These are phyloP conservation scores for Calameuta idolon DNA, from an alignment of 2,888 invertebrate species.

Conservation along the genomic window DNA sequence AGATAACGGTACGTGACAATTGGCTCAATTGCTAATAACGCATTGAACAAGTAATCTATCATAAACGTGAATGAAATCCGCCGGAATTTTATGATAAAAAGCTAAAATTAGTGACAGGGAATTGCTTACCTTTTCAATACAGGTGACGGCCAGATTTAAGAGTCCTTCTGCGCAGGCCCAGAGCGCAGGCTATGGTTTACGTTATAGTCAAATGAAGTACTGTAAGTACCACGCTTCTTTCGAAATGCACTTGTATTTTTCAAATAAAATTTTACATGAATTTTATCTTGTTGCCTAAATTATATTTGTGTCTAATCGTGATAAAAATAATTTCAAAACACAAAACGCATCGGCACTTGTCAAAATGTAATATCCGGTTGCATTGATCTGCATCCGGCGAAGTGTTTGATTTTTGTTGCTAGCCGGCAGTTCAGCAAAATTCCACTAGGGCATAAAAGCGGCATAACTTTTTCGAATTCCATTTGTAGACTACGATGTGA, in stretches of 20 bases:
- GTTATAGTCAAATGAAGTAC: constrained; percentile 34
- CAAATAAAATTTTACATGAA: background rate
- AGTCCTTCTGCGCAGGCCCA: constrained; percentile 62
- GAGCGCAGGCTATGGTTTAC: constrained; percentile 54
- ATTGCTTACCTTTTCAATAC: constrained; percentile 70
- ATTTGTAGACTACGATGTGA: constrained; percentile 17
- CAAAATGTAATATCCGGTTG: constrained; percentile 24
- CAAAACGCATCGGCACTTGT: constrained; percentile 12
- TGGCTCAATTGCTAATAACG: constrained; percentile 13
- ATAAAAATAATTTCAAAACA: background rate
- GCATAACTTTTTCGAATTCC: constrained; percentile 26
- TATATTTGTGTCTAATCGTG: background rate
- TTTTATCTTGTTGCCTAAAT: background rate
- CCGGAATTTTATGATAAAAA: constrained; percentile 29
- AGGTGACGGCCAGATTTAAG: constrained; percentile 71
- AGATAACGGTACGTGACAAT: constrained; percentile 47
- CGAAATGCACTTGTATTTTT: background rate
- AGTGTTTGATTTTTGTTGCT: constrained; percentile 43
- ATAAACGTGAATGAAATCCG: constrained; percentile 27
- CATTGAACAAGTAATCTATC: constrained; percentile 6
- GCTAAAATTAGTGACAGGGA: constrained; percentile 55
- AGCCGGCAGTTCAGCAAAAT: constrained; percentile 35
- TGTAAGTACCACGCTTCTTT: background rate
- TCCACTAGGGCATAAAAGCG: constrained; percentile 32
- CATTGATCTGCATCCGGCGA: constrained; percentile 35